A percentile compares a stretch with the other conserved stretches of the same genome.
phyloP scores from a whole-genome alignment of 2,113 vertebrate genomes.

The Suricata suricatta region DNA sequence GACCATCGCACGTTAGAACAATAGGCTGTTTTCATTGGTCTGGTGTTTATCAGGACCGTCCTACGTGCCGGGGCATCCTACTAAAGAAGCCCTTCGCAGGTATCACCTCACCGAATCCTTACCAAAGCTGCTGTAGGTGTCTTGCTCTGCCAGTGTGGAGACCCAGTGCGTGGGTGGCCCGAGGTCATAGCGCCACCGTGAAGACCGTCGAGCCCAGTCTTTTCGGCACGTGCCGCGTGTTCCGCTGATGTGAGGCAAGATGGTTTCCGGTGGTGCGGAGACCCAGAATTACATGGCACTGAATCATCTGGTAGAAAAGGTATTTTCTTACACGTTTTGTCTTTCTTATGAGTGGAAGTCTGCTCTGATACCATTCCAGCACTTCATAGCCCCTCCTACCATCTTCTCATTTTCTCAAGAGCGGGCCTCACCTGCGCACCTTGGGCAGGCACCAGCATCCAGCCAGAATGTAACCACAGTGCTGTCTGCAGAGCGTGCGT shows the following conservation, averaged over 20 bases:
- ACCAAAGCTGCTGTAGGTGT: neutral
- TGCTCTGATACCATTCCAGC: rapidly evolving
- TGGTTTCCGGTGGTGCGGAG: neutral
- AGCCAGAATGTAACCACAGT: neutral
- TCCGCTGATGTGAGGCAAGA: neutral
- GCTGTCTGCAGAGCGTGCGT: neutral
- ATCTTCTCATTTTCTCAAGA: neutral
- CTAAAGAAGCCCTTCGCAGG: neutral
- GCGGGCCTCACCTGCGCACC: neutral
- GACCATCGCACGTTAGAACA: neutral
- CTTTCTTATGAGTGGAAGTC: neutral
- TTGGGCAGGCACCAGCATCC: neutral
- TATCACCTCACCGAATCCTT: neutral
- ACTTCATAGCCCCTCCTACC: neutral
- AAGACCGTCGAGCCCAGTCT: neutral
- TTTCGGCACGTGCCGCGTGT: rapidly evolving
- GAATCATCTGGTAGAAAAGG: neutral
- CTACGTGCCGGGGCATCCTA: neutral
- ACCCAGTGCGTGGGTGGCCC: neutral
- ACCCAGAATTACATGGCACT: too few species aligned
- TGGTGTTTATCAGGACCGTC: neutral
- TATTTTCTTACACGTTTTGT: neutral
- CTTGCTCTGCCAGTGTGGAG: neutral
- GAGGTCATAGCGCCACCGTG: neutral
- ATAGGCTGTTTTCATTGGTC: neutral